A percentile compares a stretch with the other conserved stretches of the same genome.
phyloP scores from a whole-genome alignment of 2,888 invertebrate species.

The Ametastegia equiseti region DNA sequence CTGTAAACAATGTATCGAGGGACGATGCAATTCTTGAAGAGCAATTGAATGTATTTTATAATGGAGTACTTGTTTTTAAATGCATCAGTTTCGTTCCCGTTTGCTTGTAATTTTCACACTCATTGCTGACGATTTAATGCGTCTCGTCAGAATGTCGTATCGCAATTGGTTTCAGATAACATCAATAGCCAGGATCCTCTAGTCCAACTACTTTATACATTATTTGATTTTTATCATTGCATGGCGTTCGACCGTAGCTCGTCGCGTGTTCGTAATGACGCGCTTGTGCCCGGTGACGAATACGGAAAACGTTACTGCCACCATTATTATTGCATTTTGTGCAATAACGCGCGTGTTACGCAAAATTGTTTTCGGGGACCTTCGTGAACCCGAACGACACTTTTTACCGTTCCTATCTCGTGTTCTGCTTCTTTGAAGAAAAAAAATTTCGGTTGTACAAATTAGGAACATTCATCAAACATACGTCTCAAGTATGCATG shows the following conservation, averaged over 20 bases:
- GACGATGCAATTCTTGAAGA: background rate
- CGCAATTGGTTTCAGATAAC: constrained; percentile 57
- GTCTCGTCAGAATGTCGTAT: constrained; percentile 49
- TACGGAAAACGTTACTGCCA: background rate
- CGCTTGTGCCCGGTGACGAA: background rate
- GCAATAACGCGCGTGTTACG: background rate
- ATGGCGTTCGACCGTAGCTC: constrained; percentile 11
- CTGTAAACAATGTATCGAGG: background rate
- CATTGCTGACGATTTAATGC: background rate
- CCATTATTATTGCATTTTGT: constrained; percentile 24
- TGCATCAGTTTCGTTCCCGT: background rate
- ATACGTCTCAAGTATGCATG: background rate
- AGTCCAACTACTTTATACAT: constrained; percentile 52
- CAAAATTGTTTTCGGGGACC: constrained; percentile 12
- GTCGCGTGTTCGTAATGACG: constrained; percentile 36
- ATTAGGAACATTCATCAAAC: background rate
- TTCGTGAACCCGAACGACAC: background rate
- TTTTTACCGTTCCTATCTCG: background rate
- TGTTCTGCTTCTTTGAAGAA: background rate
- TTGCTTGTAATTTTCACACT: constrained; percentile 11
- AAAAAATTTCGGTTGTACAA: background rate
- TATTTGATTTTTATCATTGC: constrained; percentile 64
- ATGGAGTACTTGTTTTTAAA: background rate
- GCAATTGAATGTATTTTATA: background rate
- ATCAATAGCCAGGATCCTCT: constrained; percentile 50